Evolutionary conservation across 2,797 vertebrate genomes (phyloP), one percentile per base, ranked within the genome.

Genomic region (Strix occidentalis): DNA sequence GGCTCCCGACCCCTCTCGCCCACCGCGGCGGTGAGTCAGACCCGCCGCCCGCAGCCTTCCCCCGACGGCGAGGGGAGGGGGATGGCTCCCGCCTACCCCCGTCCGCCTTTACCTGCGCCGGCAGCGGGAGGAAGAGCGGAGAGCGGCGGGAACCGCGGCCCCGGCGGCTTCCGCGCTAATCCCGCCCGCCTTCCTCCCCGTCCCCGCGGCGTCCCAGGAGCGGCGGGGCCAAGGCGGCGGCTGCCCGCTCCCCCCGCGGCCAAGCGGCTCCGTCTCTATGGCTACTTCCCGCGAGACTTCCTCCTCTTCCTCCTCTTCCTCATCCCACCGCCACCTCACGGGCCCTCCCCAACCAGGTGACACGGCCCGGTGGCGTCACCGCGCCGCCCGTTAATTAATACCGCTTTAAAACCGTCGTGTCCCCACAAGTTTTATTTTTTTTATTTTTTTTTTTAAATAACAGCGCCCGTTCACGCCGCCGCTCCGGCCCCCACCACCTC

Each of bases 211-310:
- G 28, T 81, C 57, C 33, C 64, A 4, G 39, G 2, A 61, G 66
- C 84, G 7, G 54, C 54, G 2, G 28, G 41, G 5, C 63, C 51
- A 6, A 69, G 50, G 41, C 41, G 13, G 50, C 50, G 6, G 63
- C 63, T 12, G 17, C 45, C 64, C n/a, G 39, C 61, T 65, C 39
- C 28, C 89, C 77, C 68, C 39, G 20, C 69, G 4, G 29, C n/a
- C 54, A 90, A 95, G 95, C 95, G 76, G 87, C 63, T 60, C 95
- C 10, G 97, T 98, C 96, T 96, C 98, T 98, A 98, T 98, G 97
- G 98, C 69, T 87, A 98, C 98, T 93, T 98, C 97, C 81, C 98
- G 98, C 98, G 98, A 98, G 93, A 98, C 17, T 96, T 93, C 43
- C 28, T 35, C 56, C 11, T 39, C 26, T 20, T 69, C 63, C 43